Percentiles rank a stretch among this genome's conserved stretches.
These are phyloP conservation scores for Lasioglossum morio DNA, from an alignment of 2,888 invertebrate genomes.

Conservation along the genomic window DNA sequence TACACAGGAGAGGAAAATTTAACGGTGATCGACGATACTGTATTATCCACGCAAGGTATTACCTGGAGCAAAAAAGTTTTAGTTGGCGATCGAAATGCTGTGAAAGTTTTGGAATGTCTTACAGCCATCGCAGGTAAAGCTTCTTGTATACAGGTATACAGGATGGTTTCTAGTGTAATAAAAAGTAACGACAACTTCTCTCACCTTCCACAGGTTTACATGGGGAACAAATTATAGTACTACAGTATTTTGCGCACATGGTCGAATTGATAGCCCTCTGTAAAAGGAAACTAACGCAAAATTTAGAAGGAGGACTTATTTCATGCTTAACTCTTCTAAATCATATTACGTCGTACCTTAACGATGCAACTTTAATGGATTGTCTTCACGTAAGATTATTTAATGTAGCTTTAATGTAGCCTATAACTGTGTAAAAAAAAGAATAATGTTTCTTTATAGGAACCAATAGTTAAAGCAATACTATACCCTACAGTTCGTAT, in stretches of 20 bases:
- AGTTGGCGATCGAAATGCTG: constrained; percentile 92
- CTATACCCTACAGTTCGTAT: constrained; percentile 93
- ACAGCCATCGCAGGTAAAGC: constrained; percentile 92
- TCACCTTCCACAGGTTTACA: constrained; percentile 91
- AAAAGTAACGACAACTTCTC: no score
- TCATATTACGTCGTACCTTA: constrained; percentile 92
- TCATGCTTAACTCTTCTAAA: constrained; percentile 93
- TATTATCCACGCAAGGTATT: constrained; percentile 86
- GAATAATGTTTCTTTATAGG: constrained; percentile 86
- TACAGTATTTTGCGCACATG: constrained; percentile 96
- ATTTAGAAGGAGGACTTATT: constrained; percentile 95
- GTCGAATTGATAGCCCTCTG: constrained; percentile 93
- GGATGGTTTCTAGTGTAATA: no score
- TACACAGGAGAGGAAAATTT: constrained; percentile 94
- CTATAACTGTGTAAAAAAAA: background rate
- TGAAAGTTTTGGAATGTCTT: constrained; percentile 95
- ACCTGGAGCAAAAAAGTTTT: constrained; percentile 88
- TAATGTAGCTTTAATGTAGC: background rate
- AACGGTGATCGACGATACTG: constrained; percentile 85
- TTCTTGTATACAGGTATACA: background rate
- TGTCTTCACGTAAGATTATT: constrained; percentile 89
- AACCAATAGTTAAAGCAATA: constrained; percentile 93
- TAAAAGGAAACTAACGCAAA: constrained; percentile 91
- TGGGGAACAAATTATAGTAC: constrained; percentile 94
- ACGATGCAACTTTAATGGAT: constrained; percentile 94